These are phyloP conservation scores for Thumatha senex DNA, from an alignment of 2,888 invertebrate species.

Conservation along the genomic window DNA sequence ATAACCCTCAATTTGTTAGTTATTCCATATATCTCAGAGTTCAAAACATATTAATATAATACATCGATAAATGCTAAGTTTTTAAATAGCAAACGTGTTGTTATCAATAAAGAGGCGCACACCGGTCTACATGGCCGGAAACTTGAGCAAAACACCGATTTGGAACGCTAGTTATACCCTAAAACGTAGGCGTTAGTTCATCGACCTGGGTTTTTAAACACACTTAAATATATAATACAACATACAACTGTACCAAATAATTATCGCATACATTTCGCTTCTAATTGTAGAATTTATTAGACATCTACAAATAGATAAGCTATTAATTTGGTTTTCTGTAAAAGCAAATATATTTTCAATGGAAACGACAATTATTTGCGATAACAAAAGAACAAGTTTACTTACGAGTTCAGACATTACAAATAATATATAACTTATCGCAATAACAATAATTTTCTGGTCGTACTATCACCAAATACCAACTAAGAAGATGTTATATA, in stretches of 20 bases:
- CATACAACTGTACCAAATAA: slow-evolving; percentile 26
- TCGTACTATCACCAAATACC: too few species aligned
- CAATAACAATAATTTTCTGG: too few species aligned
- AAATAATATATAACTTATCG: too few species aligned
- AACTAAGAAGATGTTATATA: too few species aligned
- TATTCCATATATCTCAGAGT: background rate
- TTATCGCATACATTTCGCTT: slow-evolving; percentile 22
- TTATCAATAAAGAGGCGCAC: slow-evolving; percentile 35
- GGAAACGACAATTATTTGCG: too few species aligned
- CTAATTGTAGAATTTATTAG: slow-evolving; percentile 25
- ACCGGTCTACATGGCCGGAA: slow-evolving; percentile 40
- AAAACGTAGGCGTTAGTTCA: slow-evolving; percentile 35
- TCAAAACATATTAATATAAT: too few species aligned
- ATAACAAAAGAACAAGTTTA: too few species aligned
- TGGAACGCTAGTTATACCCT: slow-evolving; percentile 50
- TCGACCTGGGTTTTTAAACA: slow-evolving; percentile 25
- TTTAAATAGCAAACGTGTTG: slow-evolving; percentile 2
- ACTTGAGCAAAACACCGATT: slow-evolving; percentile 45
- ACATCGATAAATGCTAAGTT: background rate
- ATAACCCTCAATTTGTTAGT: background rate
- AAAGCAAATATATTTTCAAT: too few species aligned
- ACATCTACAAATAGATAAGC: slow-evolving; percentile 14
- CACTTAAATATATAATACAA: slow-evolving; percentile 2
- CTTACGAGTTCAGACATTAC: too few species aligned
- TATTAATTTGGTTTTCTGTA: background rate